Percentiles rank a stretch among this genome's conserved stretches.
These are phyloP conservation scores for Pharmacophagus antenor DNA, from an alignment of 2,888 invertebrate species.

Conservation along the genomic window DNA sequence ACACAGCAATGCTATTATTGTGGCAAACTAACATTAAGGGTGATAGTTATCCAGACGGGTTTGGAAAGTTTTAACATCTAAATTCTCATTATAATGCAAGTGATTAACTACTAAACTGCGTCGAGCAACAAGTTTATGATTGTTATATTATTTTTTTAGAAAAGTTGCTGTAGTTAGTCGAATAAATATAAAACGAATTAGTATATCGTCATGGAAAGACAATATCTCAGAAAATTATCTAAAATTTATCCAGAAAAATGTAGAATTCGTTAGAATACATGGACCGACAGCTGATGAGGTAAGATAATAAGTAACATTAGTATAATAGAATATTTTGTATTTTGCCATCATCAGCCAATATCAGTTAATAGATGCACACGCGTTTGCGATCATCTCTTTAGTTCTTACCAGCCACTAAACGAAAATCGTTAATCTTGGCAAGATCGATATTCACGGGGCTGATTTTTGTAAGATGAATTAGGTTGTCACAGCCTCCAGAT, in stretches of 20 bases:
- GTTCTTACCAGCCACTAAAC: not conserved
- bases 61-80: no score
- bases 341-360: not conserved
- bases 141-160: conserved; percentile 9
- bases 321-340: not conserved
- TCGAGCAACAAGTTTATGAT: not conserved
- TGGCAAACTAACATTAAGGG: no score
- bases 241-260: conserved; percentile 38
- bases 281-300: conserved; percentile 57
- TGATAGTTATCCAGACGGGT: no score
- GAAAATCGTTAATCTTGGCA: no score
- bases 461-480: no score
- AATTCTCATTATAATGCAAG: no score
- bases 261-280: conserved; percentile 41
- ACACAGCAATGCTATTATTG: no score
- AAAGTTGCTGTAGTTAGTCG: conserved; percentile 8
- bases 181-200: conserved; percentile 27
- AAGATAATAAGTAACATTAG: not conserved
- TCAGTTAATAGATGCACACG: not conserved
- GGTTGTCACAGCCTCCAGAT: no score
- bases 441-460: no score
- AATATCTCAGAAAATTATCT: conserved; percentile 38
- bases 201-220: conserved; percentile 37
- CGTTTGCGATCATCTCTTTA: not conserved
- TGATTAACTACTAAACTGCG: no score